These are phyloP conservation scores for Dendrolimus pini DNA, from an alignment of 2,888 invertebrate species.

Conservation along the genomic window DNA sequence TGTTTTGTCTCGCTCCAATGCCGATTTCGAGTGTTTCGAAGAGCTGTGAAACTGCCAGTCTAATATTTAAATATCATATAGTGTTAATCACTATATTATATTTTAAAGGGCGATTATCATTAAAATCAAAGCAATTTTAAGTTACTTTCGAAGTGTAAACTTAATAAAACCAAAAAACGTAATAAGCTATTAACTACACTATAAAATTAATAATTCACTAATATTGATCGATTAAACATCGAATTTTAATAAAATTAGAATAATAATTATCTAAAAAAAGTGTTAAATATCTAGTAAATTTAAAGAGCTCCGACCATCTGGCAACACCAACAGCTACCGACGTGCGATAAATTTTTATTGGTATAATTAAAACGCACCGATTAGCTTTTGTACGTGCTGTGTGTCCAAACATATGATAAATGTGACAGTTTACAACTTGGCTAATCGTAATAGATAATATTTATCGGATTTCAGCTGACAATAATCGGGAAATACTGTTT, in stretches of 20 bases:
- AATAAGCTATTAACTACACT: too few species aligned
- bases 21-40: conserved; percentile 54
- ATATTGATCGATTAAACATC: too few species aligned
- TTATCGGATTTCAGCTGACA: conserved; percentile 21
- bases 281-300: too few species aligned
- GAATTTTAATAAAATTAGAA: too few species aligned
- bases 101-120: not conserved
- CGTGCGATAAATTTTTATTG: conserved; percentile 67
- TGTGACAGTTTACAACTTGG: conserved; percentile 47
- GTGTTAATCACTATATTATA: too few species aligned
- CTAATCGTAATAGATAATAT: conserved; percentile 45
- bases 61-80: not conserved
- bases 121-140: too few species aligned
- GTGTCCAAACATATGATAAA: conserved; percentile 58
- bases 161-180: too few species aligned
- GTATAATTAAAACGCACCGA: conserved; percentile 65
- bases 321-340: conserved; percentile 31
- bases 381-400: conserved; percentile 55
- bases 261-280: too few species aligned
- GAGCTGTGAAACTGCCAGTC: not conserved
- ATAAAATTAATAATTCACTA: too few species aligned
- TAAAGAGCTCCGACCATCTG: not conserved
- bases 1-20: conserved; percentile 53
- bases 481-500: not conserved
- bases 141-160: too few species aligned